Evolutionary conservation across 2,113 vertebrate genomes (phyloP).

Genomic region (Scomber scombrus): DNA sequence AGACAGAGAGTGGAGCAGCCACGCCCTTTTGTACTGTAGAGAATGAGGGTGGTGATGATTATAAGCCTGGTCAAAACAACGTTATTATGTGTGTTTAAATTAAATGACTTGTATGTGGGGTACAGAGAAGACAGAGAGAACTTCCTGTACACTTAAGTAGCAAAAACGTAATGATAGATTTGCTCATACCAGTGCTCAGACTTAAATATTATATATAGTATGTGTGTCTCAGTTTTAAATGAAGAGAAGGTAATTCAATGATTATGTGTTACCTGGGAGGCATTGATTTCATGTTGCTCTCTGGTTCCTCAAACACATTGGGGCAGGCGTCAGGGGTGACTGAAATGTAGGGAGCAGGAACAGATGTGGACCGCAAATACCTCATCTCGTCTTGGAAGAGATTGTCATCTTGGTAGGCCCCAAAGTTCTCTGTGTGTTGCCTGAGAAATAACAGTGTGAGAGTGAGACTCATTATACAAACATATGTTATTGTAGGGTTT

Average conservation of each 20-base stretch:
- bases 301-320: conserved; percentile 98
- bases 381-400: conserved; percentile 99
- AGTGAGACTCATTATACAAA: neutral
- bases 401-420: conserved; percentile 95
- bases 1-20: too few relatives aligned
- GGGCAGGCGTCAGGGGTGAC: conserved; percentile 98
- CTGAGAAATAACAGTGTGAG: conserved; percentile 73
- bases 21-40: too few relatives aligned
- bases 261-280: conserved; percentile 91
- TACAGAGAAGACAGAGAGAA: too few relatives aligned
- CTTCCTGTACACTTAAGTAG: too few relatives aligned
- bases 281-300: conserved; percentile 99
- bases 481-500: neutral
- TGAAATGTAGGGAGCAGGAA: conserved; percentile 97
- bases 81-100: too few relatives aligned
- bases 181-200: too few relatives aligned
- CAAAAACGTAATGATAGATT: too few relatives aligned
- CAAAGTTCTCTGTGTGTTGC: conserved; percentile 98
- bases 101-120: too few relatives aligned
- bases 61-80: too few relatives aligned
- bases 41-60: too few relatives aligned
- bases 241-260: neutral
- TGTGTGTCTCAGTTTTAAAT: neutral
- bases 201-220: neutral
- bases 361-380: conserved; percentile 96